phyloP scores from a whole-genome alignment of 2,113 vertebrate species.

The Sander lucioperca region DNA sequence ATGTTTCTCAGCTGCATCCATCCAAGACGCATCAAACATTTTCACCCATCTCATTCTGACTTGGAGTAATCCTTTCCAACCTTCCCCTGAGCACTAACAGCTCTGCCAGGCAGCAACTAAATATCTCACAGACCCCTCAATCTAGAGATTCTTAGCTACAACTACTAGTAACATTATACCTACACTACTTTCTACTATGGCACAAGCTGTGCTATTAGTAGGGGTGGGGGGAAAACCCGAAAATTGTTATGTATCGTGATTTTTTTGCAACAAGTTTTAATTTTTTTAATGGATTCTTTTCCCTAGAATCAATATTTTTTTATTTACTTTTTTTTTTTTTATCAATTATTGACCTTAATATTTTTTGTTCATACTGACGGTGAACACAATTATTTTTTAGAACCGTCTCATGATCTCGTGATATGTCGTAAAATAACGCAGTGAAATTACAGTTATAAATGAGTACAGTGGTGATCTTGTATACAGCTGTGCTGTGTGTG shows the following conservation, averaged over 20 bases:
- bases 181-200: neutral
- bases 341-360: no score
- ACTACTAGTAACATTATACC: neutral
- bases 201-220: neutral
- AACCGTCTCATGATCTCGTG: no score
- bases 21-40: neutral
- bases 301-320: no score
- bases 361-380: no score
- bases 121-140: neutral
- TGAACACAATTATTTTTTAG: no score
- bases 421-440: no score
- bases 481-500: conserved; percentile 10
- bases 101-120: neutral
- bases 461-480: neutral
- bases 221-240: no score
- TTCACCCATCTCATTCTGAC: neutral
- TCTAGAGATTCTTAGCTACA: neutral
- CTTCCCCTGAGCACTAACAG: accelerated
- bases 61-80: neutral
- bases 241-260: no score
- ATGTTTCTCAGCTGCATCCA: neutral
- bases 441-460: no score
- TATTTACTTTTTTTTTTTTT: no score
- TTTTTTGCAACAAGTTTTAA: no score
- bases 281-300: no score